Evolutionary conservation across 2,797 vertebrate species (phyloP), one percentile per base, ranked within the genome.

Genomic region (Periophthalmus magnuspinnatus): DNA sequence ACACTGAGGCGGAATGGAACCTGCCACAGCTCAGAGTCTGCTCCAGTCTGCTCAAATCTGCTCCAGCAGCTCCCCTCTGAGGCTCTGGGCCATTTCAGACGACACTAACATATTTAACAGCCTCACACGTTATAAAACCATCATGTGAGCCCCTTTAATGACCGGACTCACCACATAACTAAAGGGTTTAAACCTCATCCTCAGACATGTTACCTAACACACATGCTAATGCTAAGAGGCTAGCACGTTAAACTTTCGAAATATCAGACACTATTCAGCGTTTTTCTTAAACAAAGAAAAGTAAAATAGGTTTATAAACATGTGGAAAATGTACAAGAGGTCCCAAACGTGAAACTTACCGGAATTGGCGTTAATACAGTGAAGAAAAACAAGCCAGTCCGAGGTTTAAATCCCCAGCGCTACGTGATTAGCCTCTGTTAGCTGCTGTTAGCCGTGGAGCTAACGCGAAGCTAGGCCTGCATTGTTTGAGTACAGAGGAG

Each of bases 381-480:
- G 81, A 83, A 66, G 72, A 80, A 79, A 79, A 81, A 75, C 67
- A 54, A 68, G 58, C 79, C 66, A 28, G 74, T 76, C 78, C 72
- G 5, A 70, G 80, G 78, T 85, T 93, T 88, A 90, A 91, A 90
- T 81, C 87, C 89, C 86, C 86, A 68, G 77, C 74, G 69, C 41
- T 78, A 80, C 71, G 75, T 68, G 73, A 81, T 82, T 84, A 88
- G 86, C 87, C 75, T 79, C 77, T 69, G 68, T 77, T 84, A 81
- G 77, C 88, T 86, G 34, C 59, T 3, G 34, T 61, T 61, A 61
- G 59, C 59, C 36, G 19, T 17, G 6, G 59, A 61, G 59, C 59
- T 61, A 61, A 22, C 6, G 8, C 11, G 9, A 81, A 79, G 78
- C 88, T 89, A 91, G 90, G 91, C 90, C 91, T 76, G 88, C 90